Conservation (phyloP, 1,140 invertebrate genomes). For the Wasmannia auropunctata region DNA sequence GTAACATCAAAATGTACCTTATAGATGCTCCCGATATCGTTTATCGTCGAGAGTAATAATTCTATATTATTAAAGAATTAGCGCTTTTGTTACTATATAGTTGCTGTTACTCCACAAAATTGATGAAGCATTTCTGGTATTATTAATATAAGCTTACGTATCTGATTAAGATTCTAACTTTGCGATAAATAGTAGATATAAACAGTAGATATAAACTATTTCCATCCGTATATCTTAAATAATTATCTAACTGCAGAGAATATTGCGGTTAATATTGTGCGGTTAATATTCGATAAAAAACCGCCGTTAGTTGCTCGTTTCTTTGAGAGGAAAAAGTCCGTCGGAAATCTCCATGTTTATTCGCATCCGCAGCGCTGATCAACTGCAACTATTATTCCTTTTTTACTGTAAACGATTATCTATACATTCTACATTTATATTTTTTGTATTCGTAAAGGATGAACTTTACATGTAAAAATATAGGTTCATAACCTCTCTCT, state of each 20-base stretch:
- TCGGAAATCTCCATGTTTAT: not conserved
- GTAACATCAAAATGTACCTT: not conserved
- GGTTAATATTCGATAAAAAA: not conserved
- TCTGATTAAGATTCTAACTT: not conserved
- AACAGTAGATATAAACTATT: not conserved
- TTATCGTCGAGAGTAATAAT: not conserved
- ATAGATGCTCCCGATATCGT: not conserved
- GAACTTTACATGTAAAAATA: slow-evolving; percentile 57
- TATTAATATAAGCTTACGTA: not conserved
- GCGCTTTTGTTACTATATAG: not conserved
- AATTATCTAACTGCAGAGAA: not conserved
- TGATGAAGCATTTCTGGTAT: not conserved
- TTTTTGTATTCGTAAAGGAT: slow-evolving; percentile 52
- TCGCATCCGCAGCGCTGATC: slow-evolving; percentile 18
- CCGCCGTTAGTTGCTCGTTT: not conserved
- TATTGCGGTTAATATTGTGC: not conserved
- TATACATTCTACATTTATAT: slow-evolving; percentile 29
- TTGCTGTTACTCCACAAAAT: not conserved
- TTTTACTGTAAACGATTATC: slow-evolving; percentile 43
- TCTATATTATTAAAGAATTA: not conserved
- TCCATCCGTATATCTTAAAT: not conserved
- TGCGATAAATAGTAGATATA: not conserved
- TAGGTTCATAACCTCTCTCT: not conserved
- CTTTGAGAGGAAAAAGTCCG: not conserved
- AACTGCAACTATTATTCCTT: not conserved